Percentiles rank a stretch among this genome's conserved stretches.
Evolutionary conservation across 2,113 vertebrate genomes (phyloP).

Genomic region (Eira barbara): DNA sequence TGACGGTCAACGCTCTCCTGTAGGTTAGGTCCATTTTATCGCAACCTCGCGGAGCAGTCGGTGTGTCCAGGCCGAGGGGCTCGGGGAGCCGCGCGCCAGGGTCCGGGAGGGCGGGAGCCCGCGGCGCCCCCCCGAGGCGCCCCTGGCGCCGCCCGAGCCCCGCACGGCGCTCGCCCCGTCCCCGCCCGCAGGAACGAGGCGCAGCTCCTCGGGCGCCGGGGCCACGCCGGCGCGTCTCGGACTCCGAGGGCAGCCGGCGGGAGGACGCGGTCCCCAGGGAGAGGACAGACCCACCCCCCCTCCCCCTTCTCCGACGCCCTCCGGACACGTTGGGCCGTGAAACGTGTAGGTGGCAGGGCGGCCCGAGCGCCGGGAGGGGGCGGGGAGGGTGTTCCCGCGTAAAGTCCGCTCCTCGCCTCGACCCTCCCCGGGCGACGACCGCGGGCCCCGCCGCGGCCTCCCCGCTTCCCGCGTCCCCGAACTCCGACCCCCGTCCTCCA

Average conservation of each 20-base stretch:
- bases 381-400: background rate
- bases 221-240: background rate
- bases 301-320: background rate
- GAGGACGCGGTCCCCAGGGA: background rate
- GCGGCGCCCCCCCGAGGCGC: background rate
- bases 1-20: background rate
- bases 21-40: background rate
- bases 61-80: background rate
- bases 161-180: background rate
- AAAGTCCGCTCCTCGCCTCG: background rate
- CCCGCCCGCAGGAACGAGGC: background rate
- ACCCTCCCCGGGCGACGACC: background rate
- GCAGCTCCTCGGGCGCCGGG: background rate
- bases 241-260: background rate
- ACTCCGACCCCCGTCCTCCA: too few species aligned
- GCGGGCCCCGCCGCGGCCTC: background rate
- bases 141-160: background rate
- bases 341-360: rapidly evolving
- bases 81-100: background rate
- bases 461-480: too few species aligned
- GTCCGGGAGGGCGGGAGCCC: background rate
- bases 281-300: background rate
- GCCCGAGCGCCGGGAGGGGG: background rate
- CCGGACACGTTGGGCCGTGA: rapidly evolving
- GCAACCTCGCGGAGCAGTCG: background rate